phyloP scores from a whole-genome alignment of 2,888 invertebrate genomes.

The Aleiodes alternator region DNA sequence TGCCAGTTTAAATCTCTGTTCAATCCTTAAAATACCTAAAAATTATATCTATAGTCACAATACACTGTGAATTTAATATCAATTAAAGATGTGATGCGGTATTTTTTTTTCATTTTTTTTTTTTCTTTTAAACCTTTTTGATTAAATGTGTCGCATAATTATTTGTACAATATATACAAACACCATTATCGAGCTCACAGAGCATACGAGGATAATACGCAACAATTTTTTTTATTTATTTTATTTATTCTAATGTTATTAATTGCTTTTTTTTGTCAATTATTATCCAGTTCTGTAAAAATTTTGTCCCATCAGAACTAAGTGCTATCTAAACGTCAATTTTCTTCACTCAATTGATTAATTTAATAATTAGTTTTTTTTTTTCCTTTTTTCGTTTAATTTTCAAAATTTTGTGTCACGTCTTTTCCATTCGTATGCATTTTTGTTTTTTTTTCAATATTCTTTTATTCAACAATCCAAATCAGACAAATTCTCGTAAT shows the following conservation, averaged over 20 bases:
- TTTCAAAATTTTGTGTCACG: slow-evolving; percentile 25
- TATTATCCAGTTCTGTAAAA: slow-evolving; percentile 37
- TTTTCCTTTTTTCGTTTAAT: slow-evolving; percentile 8
- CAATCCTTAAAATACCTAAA: slow-evolving; percentile 31
- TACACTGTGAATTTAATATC: slow-evolving; percentile 32
- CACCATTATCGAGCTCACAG: slow-evolving; percentile 53
- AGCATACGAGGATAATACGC: slow-evolving; percentile 52
- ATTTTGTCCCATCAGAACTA: slow-evolving; percentile 15
- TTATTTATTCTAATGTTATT: not conserved
- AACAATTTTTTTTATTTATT: slow-evolving; percentile 23
- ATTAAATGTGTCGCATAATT: slow-evolving; percentile 49
- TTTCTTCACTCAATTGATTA: not conserved
- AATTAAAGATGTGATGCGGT: slow-evolving; percentile 32
- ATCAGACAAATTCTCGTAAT: slow-evolving; percentile 19
- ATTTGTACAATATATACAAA: slow-evolving; percentile 71
- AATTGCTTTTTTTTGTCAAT: slow-evolving; percentile 22
- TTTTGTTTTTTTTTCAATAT: not conserved
- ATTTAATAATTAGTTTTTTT: not conserved
- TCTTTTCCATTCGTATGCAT: slow-evolving; percentile 38
- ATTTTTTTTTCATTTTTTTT: slow-evolving; percentile 24
- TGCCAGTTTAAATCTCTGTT: slow-evolving; percentile 19
- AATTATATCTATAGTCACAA: slow-evolving; percentile 17
- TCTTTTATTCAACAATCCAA: slow-evolving; percentile 24
- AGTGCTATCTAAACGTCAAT: slow-evolving; percentile 17
- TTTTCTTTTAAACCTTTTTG: slow-evolving; percentile 21